Evolutionary conservation across 2,113 vertebrate species (phyloP).

Genomic region (Falcunculus frontatus): DNA sequence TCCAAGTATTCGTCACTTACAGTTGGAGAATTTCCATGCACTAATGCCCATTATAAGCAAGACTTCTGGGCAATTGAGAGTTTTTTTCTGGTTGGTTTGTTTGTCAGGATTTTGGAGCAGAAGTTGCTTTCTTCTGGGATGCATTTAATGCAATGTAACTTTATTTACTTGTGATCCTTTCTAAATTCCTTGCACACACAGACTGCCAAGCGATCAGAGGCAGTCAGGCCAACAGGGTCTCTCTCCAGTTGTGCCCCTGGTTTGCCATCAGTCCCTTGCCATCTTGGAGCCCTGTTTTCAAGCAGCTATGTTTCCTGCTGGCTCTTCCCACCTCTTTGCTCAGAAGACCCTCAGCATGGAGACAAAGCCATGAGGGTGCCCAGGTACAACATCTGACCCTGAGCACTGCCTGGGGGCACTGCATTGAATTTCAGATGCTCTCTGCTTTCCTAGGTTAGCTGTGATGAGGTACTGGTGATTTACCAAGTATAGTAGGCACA

Average conservation of each 20-base stretch:
- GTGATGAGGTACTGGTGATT: background rate
- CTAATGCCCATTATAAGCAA: background rate
- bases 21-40: background rate
- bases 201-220: background rate
- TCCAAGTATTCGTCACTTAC: background rate
- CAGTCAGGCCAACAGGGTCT: background rate
- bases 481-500: background rate
- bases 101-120: background rate
- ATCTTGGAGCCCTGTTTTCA: background rate
- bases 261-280: background rate
- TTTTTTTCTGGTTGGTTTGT: background rate
- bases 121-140: background rate
- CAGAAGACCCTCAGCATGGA: background rate
- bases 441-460: background rate
- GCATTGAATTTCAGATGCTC: background rate
- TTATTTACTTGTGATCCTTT: background rate
- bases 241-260: background rate
- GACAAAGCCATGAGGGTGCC: background rate
- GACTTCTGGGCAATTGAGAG: background rate
- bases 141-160: background rate
- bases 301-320: background rate
- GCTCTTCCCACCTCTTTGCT: background rate
- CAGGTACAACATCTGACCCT: background rate
- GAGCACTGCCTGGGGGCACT: background rate
- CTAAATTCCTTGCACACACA: background rate